These are phyloP conservation scores for Siphlonurus alternatus DNA, from an alignment of 2,888 invertebrate genomes.

Conservation along the genomic window DNA sequence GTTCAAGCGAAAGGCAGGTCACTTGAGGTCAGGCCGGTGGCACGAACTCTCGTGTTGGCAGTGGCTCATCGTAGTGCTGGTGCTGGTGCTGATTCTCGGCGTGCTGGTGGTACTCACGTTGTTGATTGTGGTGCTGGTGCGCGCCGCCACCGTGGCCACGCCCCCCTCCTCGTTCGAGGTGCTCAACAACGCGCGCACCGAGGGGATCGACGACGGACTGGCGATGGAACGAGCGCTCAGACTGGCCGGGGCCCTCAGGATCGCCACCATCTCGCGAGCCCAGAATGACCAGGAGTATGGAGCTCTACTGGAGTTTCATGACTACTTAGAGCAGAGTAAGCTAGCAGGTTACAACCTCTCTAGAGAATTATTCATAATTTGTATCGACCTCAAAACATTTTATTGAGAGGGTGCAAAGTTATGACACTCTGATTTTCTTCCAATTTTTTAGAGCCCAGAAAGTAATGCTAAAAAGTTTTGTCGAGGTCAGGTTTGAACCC, in stretches of 20 bases:
- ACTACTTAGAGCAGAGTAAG: slow-evolving; percentile 18
- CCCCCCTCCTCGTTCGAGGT: neutral
- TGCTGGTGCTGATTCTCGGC: neutral
- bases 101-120: neutral
- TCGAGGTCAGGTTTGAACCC: no score
- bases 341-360: no score
- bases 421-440: no score
- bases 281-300: slow-evolving; percentile 16
- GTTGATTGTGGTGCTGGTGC: neutral
- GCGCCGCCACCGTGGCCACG: neutral
- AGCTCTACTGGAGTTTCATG: slow-evolving; percentile 16
- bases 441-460: no score
- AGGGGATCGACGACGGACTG: slow-evolving; percentile 12
- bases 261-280: slow-evolving; percentile 18
- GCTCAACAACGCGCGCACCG: neutral
- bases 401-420: no score
- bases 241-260: slow-evolving; percentile 18
- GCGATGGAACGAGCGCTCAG: slow-evolving; percentile 14
- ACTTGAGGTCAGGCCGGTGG: no score
- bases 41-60: neutral
- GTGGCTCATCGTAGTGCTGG: neutral
- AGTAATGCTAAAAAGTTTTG: no score
- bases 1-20: no score
- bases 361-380: no score
- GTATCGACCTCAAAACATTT: no score